phyloP scores from a whole-genome alignment of 2,888 invertebrate species.

The Eupithecia insigniata region DNA sequence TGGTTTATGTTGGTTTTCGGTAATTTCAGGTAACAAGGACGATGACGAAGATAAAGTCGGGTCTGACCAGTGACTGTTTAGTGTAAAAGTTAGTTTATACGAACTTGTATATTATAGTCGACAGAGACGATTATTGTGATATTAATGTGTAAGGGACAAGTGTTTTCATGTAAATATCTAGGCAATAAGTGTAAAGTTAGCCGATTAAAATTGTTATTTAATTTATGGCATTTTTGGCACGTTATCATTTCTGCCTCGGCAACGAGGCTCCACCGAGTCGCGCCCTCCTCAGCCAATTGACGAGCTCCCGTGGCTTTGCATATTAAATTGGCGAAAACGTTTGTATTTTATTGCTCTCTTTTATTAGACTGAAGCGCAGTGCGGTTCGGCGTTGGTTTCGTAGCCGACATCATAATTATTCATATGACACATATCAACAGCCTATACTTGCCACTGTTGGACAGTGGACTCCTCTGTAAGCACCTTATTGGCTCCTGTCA shows the following conservation, averaged over 20 bases:
- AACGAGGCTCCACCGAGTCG: not conserved
- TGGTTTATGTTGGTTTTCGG: constrained; percentile 74
- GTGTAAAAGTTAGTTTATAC: constrained; percentile 53
- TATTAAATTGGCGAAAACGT: not conserved
- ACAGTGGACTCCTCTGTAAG: not conserved
- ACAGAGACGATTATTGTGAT: constrained; percentile 82
- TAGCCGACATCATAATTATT: not conserved
- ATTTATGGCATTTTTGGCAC: constrained; percentile 47
- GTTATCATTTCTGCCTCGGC: not conserved
- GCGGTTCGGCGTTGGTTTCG: not conserved
- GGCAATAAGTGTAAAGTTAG: constrained; percentile 69
- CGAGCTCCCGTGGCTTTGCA: not conserved
- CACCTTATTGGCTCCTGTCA: not conserved
- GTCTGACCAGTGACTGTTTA: constrained; percentile 75
- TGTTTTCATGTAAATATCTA: constrained; percentile 77
- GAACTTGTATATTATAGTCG: constrained; percentile 63
- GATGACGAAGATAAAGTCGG: constrained; percentile 78
- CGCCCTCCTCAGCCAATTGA: not conserved
- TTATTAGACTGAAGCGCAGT: constrained; percentile 1
- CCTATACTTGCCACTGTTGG: not conserved
- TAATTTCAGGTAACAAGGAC: constrained; percentile 81
- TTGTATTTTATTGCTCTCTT: not conserved
- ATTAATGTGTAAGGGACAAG: constrained; percentile 76
- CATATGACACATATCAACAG: not conserved
- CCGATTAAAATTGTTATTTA: constrained; percentile 71